phyloP scores from a whole-genome alignment of 2,797 vertebrate species.

The Avahi laniger region DNA sequence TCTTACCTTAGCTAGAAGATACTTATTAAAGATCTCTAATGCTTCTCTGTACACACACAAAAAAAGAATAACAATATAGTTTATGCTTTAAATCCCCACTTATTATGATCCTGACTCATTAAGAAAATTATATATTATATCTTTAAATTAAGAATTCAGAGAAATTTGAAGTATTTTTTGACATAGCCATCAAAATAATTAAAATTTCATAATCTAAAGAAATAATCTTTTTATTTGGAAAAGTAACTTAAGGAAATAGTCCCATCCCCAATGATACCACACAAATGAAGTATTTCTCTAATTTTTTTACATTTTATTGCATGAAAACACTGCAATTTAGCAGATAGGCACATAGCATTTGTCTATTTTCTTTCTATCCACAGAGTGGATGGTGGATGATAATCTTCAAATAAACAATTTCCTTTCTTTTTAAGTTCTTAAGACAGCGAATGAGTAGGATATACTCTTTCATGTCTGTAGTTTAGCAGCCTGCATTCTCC shows the following conservation, averaged over 20 bases:
- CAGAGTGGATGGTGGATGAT: not conserved
- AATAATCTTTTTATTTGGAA: not conserved
- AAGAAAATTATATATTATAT: not conserved
- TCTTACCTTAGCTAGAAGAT: not conserved
- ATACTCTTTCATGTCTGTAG: not conserved
- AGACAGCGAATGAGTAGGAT: not conserved
- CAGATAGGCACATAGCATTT: not conserved
- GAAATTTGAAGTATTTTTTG: not conserved
- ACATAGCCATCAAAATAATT: not conserved
- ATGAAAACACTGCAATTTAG: not conserved
- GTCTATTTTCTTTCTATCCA: not conserved
- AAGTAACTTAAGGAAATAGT: conserved; percentile 2
- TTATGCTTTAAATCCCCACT: not conserved
- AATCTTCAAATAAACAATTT: conserved; percentile 22
- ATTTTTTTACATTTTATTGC: conserved; percentile 24
- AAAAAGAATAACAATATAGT: not conserved
- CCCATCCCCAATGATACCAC: not conserved
- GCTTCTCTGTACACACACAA: not conserved
- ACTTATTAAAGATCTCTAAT: not conserved
- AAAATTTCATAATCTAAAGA: not conserved
- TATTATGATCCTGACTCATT: not conserved
- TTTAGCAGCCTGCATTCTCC: not conserved
- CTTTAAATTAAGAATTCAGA: not conserved
- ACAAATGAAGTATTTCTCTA: not conserved
- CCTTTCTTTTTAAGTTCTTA: not conserved